Percentiles rank a stretch among this genome's conserved stretches.
Conservation (phyloP, 2,888 invertebrate species). For the Graphium colonna region DNA sequence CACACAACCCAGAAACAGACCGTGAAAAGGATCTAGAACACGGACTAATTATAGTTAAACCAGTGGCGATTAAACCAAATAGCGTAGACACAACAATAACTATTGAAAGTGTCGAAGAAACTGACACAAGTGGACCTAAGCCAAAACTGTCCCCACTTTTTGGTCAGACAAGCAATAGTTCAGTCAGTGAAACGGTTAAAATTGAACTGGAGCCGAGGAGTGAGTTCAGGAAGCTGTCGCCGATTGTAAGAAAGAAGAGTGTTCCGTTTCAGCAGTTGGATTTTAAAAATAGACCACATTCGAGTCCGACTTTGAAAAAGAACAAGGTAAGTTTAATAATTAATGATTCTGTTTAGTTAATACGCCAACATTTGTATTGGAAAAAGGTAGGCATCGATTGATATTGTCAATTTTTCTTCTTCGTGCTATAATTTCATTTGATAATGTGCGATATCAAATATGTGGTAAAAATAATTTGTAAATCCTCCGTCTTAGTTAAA, state of each 20-base stretch:
- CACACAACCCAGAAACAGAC: slow-evolving; percentile 37
- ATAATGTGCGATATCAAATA: too few relatives aligned
- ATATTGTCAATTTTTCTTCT: too few relatives aligned
- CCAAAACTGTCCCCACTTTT: slow-evolving; percentile 70
- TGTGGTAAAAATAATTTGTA: too few relatives aligned
- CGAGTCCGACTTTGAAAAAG: slow-evolving; percentile 60
- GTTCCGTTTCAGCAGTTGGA: slow-evolving; percentile 56
- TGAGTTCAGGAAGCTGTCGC: slow-evolving; percentile 68
- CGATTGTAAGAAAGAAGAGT: slow-evolving; percentile 54
- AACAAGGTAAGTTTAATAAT: slow-evolving; percentile 53
- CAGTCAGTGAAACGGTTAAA: slow-evolving; percentile 44
- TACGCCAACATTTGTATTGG: too few relatives aligned
- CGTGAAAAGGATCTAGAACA: slow-evolving; percentile 39
- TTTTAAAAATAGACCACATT: slow-evolving; percentile 65
- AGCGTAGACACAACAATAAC: slow-evolving; percentile 67
- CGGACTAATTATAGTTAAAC: slow-evolving; percentile 65
- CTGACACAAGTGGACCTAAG: slow-evolving; percentile 50
- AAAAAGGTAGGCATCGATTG: too few relatives aligned
- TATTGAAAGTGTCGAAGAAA: slow-evolving; percentile 54
- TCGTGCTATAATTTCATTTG: too few relatives aligned
- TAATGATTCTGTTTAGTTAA: too few relatives aligned
- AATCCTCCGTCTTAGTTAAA: too few relatives aligned
- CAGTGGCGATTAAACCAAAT: slow-evolving; percentile 44
- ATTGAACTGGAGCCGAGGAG: slow-evolving; percentile 66
- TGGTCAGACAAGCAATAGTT: slow-evolving; percentile 50